phyloP scores from a whole-genome alignment of 2,888 invertebrate species.

The Drosophila demipolita region DNA sequence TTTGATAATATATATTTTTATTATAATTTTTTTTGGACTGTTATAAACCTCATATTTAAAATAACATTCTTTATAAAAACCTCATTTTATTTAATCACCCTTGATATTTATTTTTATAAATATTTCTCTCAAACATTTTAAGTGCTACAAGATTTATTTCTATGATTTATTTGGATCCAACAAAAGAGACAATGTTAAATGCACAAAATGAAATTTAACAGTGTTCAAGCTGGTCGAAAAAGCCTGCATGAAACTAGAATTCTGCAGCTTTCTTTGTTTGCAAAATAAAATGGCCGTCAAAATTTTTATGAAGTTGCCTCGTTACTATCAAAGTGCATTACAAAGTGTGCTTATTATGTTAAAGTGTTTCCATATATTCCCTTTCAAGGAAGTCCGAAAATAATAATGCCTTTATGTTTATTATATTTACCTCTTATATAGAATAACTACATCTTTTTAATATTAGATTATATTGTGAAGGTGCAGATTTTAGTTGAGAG shows the following conservation, averaged over 20 bases:
- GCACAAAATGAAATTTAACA: not conserved
- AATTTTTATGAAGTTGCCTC: slow-evolving; percentile 28
- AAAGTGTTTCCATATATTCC: not conserved
- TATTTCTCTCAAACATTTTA: not conserved
- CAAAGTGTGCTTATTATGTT: not conserved
- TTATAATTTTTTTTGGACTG: not conserved
- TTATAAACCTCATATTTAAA: not conserved
- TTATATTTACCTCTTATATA: not conserved
- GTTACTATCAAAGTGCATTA: slow-evolving; percentile 9
- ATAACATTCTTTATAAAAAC: too few relatives aligned
- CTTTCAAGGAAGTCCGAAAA: not conserved
- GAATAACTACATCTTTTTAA: not conserved
- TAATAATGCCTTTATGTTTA: not conserved
- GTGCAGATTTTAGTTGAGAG: not conserved
- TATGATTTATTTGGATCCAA: not conserved
- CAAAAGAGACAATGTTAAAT: slow-evolving; percentile 2
- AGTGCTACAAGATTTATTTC: not conserved
- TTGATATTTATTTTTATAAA: not conserved
- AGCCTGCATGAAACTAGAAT: not conserved
- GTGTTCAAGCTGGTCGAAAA: not conserved
- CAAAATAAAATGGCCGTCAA: slow-evolving; percentile 3
- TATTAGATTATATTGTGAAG: not conserved
- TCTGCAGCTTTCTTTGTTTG: slow-evolving; percentile 23
- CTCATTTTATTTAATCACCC: too few relatives aligned
- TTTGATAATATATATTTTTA: not conserved